Evolutionary conservation across 2,113 vertebrate species (phyloP).

Genomic region (Dromiciops gliroides): DNA sequence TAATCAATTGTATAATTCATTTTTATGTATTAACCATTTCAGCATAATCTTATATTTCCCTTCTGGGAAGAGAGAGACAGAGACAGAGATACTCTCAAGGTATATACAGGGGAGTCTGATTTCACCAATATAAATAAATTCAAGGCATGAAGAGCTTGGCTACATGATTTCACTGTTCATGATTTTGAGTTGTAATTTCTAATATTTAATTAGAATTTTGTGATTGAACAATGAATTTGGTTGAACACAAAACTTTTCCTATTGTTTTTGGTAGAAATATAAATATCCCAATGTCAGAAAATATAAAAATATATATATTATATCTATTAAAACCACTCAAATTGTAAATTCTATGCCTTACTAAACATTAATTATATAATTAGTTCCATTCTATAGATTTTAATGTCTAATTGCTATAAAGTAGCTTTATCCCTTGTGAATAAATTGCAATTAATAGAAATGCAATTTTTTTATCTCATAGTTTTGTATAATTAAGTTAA

Average conservation of each 20-base stretch:
- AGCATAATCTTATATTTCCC: neutral
- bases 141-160: neutral
- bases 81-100: neutral
- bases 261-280: neutral
- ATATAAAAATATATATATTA: constrained; percentile 47
- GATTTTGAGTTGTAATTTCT: constrained; percentile 2
- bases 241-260: constrained; percentile 4
- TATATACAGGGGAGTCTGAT: neutral
- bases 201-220: neutral
- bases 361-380: constrained; percentile 11
- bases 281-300: constrained; percentile 29
- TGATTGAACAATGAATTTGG: neutral
- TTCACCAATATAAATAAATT: neutral
- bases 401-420: constrained; percentile 23
- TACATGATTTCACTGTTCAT: neutral
- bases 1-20: neutral
- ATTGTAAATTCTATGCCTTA: constrained; percentile 7
- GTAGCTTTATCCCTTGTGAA: constrained; percentile 28
- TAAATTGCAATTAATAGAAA: constrained; percentile 5
- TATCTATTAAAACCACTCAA: neutral
- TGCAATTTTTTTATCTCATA: neutral
- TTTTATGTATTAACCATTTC: neutral
- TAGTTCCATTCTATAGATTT: constrained; percentile 35
- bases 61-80: neutral
- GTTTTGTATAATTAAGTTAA: constrained; percentile 8